Base-by-base conservation (phyloP, 2,888 invertebrate genomes). In the Listrodromus nycthemerus region DNA sequence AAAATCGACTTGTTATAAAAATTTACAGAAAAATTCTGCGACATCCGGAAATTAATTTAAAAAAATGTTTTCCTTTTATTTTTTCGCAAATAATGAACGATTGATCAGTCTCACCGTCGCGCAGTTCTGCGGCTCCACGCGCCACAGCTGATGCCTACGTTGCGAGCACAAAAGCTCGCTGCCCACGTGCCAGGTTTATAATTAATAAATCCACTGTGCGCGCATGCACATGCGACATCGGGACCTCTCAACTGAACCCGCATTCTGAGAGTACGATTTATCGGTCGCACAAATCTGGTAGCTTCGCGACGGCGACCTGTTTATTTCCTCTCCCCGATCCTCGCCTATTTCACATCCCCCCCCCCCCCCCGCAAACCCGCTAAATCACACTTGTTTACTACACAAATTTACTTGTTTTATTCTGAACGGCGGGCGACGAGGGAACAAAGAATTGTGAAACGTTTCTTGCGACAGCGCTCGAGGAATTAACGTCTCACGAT, bases 361-460 rank as follows among this genome's bases (percentile, higher is more conserved):
- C n/a, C 45, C n/a, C n/a, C n/a, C n/a, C n/a, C n/a, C n/a, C n/a
- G n/a, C n/a, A n/a, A n/a, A 10, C 27, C 48, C 27, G 61, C 80
- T 73, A 69, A 81, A 50, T 75, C 50, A 81, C 69, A 58, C 66
- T 71, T 79, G 74, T 79, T 48, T 75, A 50, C 75, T 65, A 50
- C 70, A 75, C 55, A 70, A 82, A 69, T 78, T 69, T 67, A 66
- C 61, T 50, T 48, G 16, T 55, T 69, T 58, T 67, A 69, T 80
- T 70, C 78, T 77, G n/a, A 78, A 45, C 80, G 80, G 70, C 33
- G 50, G 78, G 48, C 63, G n/a, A 30, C 73, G 58, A 30, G 66
- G 8, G 70, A 81, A 84, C 67, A 82, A 82, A 84, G 80, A 85
- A 80, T 84, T 82, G 66, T 70, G 74, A 77, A 80, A 82, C 41